Base-by-base conservation (phyloP, 1,140 invertebrate genomes). In the Drosophila yakuba region DNA sequence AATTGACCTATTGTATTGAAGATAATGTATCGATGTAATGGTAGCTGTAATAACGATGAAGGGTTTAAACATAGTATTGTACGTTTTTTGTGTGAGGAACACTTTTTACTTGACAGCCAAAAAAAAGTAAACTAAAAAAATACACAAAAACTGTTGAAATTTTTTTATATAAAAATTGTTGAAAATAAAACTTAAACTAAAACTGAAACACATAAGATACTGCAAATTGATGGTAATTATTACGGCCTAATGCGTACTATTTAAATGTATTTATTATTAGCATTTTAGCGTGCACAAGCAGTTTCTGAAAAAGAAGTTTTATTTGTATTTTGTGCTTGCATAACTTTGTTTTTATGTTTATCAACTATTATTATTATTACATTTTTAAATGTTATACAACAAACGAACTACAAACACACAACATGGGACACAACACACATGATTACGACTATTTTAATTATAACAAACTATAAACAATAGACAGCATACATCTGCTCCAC, bases 91-190 rank as follows among this genome's bases (percentile, higher is more conserved):
- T 84, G 84, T 89, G 84, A 84, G 71, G 62, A 68, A 64, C 77
- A 61, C 79, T 84, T 88, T 88, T 89, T 88, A 86, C 82, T 86
- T 86, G 83, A 86, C 83, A 88, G 80, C 83, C 77, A 84, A 78
- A 89, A 60, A 63, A 63, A 59, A 58, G 66, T 47, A 45, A 54
- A 72, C 57, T 44, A 44, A 52, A 80, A 77, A 74, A 56, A 4
- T 17, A 39, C 38, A 39, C 11, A 51, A 43, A 63, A 86, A 89
- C 80, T 89, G 80, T 89, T 89, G 66, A 89, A 88, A 89, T 78
- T 78, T 89, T 86, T 88, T 88, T 89, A 90, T 89, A 88, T 89
- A 84, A 58, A 83, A 88, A 84, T 78, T 89, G 84, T 89, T 88
- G 69, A 74, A 63, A 74, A 59, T 59, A 50, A 55, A 64, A 41